Evolutionary conservation across 2,888 invertebrate species (phyloP).

Genomic region (Xylota segnis): DNA sequence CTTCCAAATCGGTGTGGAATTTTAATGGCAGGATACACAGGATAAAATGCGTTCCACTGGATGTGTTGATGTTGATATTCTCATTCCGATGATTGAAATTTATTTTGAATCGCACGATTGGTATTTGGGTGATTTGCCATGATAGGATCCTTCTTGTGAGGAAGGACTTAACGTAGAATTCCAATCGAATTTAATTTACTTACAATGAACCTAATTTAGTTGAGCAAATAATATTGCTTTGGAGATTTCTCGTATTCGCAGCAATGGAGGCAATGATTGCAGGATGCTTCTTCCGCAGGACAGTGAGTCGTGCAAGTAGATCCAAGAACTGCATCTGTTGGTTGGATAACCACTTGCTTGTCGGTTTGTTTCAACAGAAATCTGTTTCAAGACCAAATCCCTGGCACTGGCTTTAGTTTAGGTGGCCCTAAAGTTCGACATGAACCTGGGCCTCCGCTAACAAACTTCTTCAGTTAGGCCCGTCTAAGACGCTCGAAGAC

Average conservation of each 20-base stretch:
- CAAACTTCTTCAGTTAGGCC: too few species aligned
- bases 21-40: constrained; percentile 46
- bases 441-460: too few species aligned
- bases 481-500: too few species aligned
- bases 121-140: constrained; percentile 13
- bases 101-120: constrained; percentile 20
- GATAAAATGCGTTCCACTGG: constrained; percentile 25
- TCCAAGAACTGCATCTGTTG: too few species aligned
- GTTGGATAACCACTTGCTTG: too few species aligned
- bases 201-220: constrained; percentile 48
- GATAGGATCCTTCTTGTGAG: not conserved
- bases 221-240: not conserved
- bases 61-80: constrained; percentile 27
- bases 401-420: too few species aligned
- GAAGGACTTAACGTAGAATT: constrained; percentile 4
- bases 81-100: constrained; percentile 34
- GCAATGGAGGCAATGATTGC: too few species aligned
- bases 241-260: not conserved
- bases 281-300: too few species aligned
- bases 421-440: too few species aligned
- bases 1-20: constrained; percentile 40
- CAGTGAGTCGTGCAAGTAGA: too few species aligned
- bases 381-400: too few species aligned
- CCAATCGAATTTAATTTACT: constrained; percentile 45
- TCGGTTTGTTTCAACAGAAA: too few species aligned